Evolutionary conservation across 2,888 invertebrate species (phyloP), one percentile per base, ranked within the genome.

Genomic region (Drosophila histrio): DNA sequence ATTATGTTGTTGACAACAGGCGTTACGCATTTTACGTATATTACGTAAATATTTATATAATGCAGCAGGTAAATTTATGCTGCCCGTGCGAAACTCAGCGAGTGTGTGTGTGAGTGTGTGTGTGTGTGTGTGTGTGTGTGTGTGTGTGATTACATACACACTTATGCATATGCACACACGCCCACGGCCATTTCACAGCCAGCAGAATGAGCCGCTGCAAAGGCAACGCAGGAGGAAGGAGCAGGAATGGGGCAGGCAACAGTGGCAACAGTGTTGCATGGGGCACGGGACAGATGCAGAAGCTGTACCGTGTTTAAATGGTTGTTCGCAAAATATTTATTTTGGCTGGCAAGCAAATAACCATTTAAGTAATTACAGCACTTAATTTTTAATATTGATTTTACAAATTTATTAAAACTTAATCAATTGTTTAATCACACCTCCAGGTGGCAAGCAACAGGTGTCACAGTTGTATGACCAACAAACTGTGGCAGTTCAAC

Each of bases 1-100:
- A 88, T 84, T 78, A 88, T 89, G 89, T 89, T 90, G 90, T 89
- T 90, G 90, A 89, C 90, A 89, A 89, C 89, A 82, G 89, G 87
- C 89, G 88, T 90, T 88, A 89, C 80, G 83, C 88, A 87, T 84
- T 88, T 79, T 87, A 77, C 83, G 77, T 82, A 73, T 87, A 83
- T 85, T 80, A 87, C 84, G 85, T 84, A 89, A 90, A 89, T 90
- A 89, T 89, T 90, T 89, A 85, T 85, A 79, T 81, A 89, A 84
- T 85, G 87, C 87, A 88, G 85, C 88, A 81, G 85, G 85, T 85
- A 70, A 71, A 77, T 72, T 72, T 72, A 67, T 74, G 68, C 64
- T 71, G 38, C 32, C 54, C 57, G 30, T 24, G 53, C 53, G 39
- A 53, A 53, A 41, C 39, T 11, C 41, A 38, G 28, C 22, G 26